Conservation (phyloP, 2,797 vertebrate genomes). For the Cynopterus sphinx region DNA sequence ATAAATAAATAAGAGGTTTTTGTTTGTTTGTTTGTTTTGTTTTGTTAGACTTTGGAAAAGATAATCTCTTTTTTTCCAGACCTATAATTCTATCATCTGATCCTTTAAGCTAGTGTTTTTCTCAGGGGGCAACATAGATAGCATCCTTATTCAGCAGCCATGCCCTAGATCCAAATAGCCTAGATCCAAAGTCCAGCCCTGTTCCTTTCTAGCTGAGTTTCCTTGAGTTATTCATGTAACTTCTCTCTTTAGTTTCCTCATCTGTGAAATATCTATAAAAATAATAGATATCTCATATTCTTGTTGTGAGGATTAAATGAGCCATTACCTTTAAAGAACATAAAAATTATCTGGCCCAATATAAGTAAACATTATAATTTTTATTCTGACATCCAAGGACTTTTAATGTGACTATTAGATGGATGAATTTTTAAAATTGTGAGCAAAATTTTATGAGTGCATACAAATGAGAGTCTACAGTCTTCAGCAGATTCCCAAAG, state of each 20-base stretch:
- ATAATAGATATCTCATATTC: not conserved
- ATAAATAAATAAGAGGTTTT: not conserved
- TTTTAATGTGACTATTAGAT: not conserved
- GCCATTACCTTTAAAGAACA: not conserved
- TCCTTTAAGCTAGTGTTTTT: not conserved
- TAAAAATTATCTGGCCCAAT: not conserved
- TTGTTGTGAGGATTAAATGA: not conserved
- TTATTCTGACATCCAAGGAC: not conserved
- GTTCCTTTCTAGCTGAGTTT: not conserved
- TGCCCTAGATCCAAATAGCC: not conserved
- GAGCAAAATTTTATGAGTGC: not conserved
- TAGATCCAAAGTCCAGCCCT: not conserved
- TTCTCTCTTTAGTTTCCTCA: not conserved
- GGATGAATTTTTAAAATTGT: not conserved
- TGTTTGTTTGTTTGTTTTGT: too few species aligned
- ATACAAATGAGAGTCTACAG: not conserved
- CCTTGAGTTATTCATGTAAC: not conserved
- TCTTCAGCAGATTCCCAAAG: not conserved
- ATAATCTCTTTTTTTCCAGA: not conserved
- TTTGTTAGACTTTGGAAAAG: not conserved
- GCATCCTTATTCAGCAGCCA: not conserved
- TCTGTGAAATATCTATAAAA: not conserved
- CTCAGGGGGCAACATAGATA: not conserved
- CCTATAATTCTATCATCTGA: not conserved
- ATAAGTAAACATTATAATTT: not conserved